Base-by-base conservation (phyloP, 2,113 vertebrate genomes). In the Dasyornis broadbenti region DNA sequence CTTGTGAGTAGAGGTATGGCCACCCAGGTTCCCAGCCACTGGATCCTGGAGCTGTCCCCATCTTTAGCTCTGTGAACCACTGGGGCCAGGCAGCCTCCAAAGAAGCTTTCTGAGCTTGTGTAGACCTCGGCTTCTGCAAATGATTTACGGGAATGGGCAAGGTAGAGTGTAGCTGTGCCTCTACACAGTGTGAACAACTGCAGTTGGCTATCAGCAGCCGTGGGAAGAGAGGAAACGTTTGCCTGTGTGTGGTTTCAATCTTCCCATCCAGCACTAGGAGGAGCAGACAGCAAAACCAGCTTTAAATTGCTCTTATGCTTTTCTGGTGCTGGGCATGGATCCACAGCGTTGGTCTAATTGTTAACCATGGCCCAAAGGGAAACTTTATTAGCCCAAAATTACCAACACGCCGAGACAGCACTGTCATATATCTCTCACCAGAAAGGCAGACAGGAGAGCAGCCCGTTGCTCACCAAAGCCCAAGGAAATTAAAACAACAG, bases 341-440 rank as follows among this genome's bases (percentile, higher is more conserved):
- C 61, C 64, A 79, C 50, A 89, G 42, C 2, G 0, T 73, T 39
- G 65, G 54, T 70, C 86, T 96, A 60, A 89, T 90, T 92, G 47
- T 71, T 83, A 69, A 65, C 27, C 6, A 5, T 69, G 42, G 64
- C 87, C 65, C 45, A 57, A 94, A 89, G 81, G 49, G 85, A 60
- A 86, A 57, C 76, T 95, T 93, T 86, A 72, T 89, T 56, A 92
- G 35, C 49, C 66, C 75, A 60, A 80, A 72, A 66, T 78, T 86
- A 35, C 73, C 69, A 65, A 23, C 71, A 37, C 1, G 1, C 39
- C 19, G 28, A 82, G 61, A 63, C 39, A 35, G 56, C 0, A 0
- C 50, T 84, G 50, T 37, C 64, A 18, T 28, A 37, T 35, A 52
- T 37, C 39, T 82, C 50, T 40, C 1, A 7, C 21, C 52, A 71